Evolutionary conservation across 1,140 invertebrate genomes (phyloP).

Genomic region (Diachasma alloeum): DNA sequence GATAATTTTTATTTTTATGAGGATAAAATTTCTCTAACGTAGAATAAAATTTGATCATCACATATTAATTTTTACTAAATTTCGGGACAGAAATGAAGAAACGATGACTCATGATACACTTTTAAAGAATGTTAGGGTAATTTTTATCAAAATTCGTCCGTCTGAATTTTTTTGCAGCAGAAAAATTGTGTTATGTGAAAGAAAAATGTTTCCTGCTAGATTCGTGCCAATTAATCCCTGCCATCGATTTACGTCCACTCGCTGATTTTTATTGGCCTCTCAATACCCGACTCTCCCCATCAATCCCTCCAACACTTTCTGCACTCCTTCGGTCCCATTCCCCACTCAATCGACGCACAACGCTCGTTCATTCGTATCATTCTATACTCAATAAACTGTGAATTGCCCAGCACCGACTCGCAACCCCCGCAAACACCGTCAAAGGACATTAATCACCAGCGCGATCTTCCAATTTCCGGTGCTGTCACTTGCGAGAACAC

Average conservation of each 20-base stretch:
- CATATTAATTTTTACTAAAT: no score
- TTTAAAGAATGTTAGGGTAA: no score
- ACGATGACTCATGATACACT: no score
- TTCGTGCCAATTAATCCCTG: slow-evolving; percentile 42
- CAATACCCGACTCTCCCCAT: slow-evolving; percentile 34
- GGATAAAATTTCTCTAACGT: no score
- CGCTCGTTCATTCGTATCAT: not conserved
- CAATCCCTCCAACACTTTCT: slow-evolving; percentile 9
- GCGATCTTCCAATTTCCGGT: slow-evolving; percentile 19
- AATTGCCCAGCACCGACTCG: not conserved
- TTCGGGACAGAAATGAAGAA: no score
- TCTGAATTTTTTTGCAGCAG: not conserved
- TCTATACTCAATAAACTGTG: not conserved
- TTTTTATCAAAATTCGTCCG: no score
- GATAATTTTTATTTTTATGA: no score
- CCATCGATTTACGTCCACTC: slow-evolving; percentile 42
- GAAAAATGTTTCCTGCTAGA: not conserved
- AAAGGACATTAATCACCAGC: slow-evolving; percentile 21
- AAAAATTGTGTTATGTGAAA: not conserved
- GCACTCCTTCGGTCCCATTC: not conserved
- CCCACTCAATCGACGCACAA: not conserved
- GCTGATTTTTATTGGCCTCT: slow-evolving; percentile 42
- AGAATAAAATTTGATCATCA: no score
- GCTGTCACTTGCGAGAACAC: slow-evolving; percentile 19
- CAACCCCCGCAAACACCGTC: not conserved